Base-by-base conservation (phyloP, 1,140 invertebrate species). In the Myzus persicae region DNA sequence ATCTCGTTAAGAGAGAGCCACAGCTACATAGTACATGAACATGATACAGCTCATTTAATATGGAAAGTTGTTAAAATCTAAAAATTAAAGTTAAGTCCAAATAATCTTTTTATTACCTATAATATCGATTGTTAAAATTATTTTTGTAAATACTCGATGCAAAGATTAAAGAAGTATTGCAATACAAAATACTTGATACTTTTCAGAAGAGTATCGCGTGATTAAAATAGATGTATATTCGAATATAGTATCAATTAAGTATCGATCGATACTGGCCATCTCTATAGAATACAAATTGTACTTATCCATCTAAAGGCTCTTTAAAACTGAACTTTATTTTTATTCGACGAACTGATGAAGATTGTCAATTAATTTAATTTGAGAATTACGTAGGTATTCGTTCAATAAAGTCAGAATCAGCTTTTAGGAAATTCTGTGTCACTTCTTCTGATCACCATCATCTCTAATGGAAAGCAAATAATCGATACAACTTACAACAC, bases 391-490 rank as follows among this genome's bases (percentile, higher is more conserved):
- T n/a, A 76, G 14, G 14, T n/a, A 76, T 76, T 0, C 18, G 14
- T 76, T 76, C 14, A 76, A 76, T 76, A n/a, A n/a, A 76, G 59
- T 18, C 59, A 76, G 14, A 76, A 76, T 18, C 14, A 67, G 31
- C 14, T n/a, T 67, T 76, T n/a, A n/a, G 31, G 14, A 20, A 76
- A 76, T 76, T 76, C 59, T 76, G n/a, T 76, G 14, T 76, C 9
- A 31, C 2, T 59, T 59, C n/a, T 11, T 76, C 31, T 76, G 14
- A 76, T n/a, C n/a, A 67, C 14, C 31, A 14, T 76, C 31, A 14
- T 76, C 31, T 76, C n/a, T 67, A 76, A n/a, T 76, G 59, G 31
- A 76, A 76, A n/a, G 59, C 59, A 76, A 76, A 76, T 76, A 76
- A n/a, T 76, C 59, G 59, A 76, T 76, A 76, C 31, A 76, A n/a